These are phyloP conservation scores for Equus quagga DNA, from an alignment of 2,113 vertebrate genomes.

Conservation along the genomic window DNA sequence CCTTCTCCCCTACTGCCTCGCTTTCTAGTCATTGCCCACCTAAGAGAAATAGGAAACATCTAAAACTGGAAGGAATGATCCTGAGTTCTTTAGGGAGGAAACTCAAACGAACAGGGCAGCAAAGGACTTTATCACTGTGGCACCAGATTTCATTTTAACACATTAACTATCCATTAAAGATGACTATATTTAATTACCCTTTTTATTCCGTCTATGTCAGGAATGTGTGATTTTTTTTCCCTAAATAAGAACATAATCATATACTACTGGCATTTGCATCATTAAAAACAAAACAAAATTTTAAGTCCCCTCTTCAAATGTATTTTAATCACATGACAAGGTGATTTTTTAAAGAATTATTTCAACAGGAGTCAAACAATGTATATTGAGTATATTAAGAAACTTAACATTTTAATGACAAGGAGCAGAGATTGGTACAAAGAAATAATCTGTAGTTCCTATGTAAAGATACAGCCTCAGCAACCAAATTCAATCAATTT, in stretches of 20 bases:
- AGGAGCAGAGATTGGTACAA: slow-evolving; percentile 52
- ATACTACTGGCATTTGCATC: background rate
- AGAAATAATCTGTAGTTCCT: slow-evolving; percentile 69
- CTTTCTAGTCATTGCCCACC: background rate
- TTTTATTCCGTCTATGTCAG: background rate
- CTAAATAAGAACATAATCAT: background rate
- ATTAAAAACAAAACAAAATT: slow-evolving; percentile 5
- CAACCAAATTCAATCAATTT: slow-evolving; percentile 79
- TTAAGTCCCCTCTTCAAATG: background rate
- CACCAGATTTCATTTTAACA: background rate
- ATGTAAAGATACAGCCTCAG: slow-evolving; percentile 71
- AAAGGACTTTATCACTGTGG: background rate
- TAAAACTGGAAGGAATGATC: background rate
- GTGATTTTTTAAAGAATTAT: background rate
- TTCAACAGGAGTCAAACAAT: slow-evolving; percentile 19
- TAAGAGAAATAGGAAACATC: background rate
- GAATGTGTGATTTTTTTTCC: background rate
- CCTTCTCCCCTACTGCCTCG: background rate
- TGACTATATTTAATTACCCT: background rate
- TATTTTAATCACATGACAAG: background rate
- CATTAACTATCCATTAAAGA: background rate
- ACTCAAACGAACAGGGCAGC: background rate
- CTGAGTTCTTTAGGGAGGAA: background rate
- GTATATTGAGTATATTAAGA: slow-evolving; percentile 26
- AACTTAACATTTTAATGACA: slow-evolving; percentile 46